These are phyloP conservation scores for Gastrophysa polygoni DNA, from an alignment of 2,888 invertebrate species.

Conservation along the genomic window DNA sequence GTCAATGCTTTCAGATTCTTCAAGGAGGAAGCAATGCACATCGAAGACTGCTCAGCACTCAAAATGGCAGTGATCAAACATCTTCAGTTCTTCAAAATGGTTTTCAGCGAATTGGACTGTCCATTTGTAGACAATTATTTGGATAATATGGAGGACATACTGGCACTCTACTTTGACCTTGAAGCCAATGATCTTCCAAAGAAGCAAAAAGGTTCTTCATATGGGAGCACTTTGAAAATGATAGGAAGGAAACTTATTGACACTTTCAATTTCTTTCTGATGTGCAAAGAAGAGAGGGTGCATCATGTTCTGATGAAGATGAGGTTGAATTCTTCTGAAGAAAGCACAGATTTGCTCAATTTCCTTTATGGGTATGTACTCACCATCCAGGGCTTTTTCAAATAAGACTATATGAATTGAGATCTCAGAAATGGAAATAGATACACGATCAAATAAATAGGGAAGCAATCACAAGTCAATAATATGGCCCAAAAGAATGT, in stretches of 20 bases:
- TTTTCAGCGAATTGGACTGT: constrained; percentile 37
- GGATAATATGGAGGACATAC: constrained; percentile 45
- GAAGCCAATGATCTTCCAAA: constrained; percentile 37
- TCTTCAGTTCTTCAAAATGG: constrained; percentile 40
- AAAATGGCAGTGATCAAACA: constrained; percentile 38
- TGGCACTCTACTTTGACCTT: constrained; percentile 42
- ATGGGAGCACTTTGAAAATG: constrained; percentile 26
- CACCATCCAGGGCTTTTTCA: constrained; percentile 2
- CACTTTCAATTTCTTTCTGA: constrained; percentile 39
- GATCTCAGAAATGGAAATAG: too few relatives aligned
- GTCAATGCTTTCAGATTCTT: constrained; percentile 39
- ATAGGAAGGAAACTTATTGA: constrained; percentile 36
- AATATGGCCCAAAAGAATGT: too few relatives aligned
- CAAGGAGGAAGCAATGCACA: constrained; percentile 36
- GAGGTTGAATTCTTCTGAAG: constrained; percentile 32
- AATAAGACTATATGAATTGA: too few relatives aligned
- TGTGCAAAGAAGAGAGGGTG: constrained; percentile 40
- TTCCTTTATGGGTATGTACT: constrained; percentile 43
- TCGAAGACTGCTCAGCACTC: constrained; percentile 37
- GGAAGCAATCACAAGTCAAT: too few relatives aligned
- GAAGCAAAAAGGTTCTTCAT: constrained; percentile 30
- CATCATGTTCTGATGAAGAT: constrained; percentile 47
- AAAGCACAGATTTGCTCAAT: constrained; percentile 41
- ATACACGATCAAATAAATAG: too few relatives aligned
- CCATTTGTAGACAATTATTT: constrained; percentile 40